Base-by-base conservation (phyloP, 2,113 vertebrate genomes). In the Pomatorhinus ruficollis region DNA sequence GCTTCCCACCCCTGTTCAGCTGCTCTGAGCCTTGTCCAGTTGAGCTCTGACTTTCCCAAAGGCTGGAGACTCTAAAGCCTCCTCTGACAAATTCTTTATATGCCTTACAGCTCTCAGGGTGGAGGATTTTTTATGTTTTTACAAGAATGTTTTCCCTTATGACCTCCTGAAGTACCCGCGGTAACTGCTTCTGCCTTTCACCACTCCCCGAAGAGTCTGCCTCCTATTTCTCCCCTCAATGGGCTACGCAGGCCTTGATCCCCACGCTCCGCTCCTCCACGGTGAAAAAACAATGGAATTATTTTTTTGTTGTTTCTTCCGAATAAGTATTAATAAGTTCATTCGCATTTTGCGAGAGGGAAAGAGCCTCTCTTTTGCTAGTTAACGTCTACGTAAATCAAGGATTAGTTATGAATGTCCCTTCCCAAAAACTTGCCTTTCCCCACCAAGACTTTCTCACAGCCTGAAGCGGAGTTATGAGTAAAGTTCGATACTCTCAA, bases 131-230 rank as follows among this genome's bases (percentile, higher is more conserved):
- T 64, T 12, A 57, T 8, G 9, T 65, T 64, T 35, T 72, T n/a
- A n/a, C 4, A 57, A 9, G 3, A 47, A 4, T 6, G 59, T 53
- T 37, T 35, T 20, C 25, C 30, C 39, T 44, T 27, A 49, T 1
- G 2, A 71, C 35, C 47, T 63, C 53, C 60, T 5, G 8, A 40
- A 33, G 15, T 21, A 37, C 25, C 8, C 22, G 71, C 2, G 11
- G 18, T 8, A 35, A 7, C 3, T 1, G 9, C 30, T 31, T 21
- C 21, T 47, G 49, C 11, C 52, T 12, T 33, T 18, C 77, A 25
- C 18, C 1, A 0, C 1, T 1, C 60, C 50, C 11, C 49, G 12
- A 23, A 6, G n/a, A 42, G 52, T 40, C 30, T 28, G 44, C 6
- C 33, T 54, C 23, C 6, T 0, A 4, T 20, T 37, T 11, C 68